Evolutionary conservation across 2,797 vertebrate genomes (phyloP).

Genomic region (Diplodus sargus): DNA sequence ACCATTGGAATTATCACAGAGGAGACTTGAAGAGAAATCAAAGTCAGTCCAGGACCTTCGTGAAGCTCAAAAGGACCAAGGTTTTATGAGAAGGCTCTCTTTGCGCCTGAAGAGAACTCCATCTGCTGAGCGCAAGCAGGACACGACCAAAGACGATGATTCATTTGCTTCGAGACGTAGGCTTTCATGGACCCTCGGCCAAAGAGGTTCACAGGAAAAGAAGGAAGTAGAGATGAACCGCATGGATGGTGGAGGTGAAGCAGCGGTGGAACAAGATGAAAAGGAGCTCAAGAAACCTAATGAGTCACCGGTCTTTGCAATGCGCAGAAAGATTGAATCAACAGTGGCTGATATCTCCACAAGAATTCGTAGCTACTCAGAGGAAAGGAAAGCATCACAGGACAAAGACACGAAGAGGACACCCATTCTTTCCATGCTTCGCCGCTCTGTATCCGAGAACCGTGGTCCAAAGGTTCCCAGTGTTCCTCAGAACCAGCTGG

Average conservation of each 20-base stretch:
- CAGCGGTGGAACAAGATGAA: slow-evolving; percentile 69
- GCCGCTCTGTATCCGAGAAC: slow-evolving; percentile 92
- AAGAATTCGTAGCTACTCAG: slow-evolving; percentile 91
- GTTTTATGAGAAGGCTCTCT: slow-evolving; percentile 93
- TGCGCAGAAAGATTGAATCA: slow-evolving; percentile 93
- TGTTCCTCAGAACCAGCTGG: slow-evolving; percentile 90
- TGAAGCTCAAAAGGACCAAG: slow-evolving; percentile 90
- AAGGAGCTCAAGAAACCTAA: slow-evolving; percentile 83
- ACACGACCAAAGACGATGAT: slow-evolving; percentile 84
- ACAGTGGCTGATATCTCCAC: slow-evolving; percentile 93
- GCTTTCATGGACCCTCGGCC: slow-evolving; percentile 89
- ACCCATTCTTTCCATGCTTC: slow-evolving; percentile 90
- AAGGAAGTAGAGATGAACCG: slow-evolving; percentile 86
- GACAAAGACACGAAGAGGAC: slow-evolving; percentile 86
- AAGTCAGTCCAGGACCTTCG: slow-evolving; percentile 95
- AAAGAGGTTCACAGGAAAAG: slow-evolving; percentile 88
- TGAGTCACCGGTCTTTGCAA: slow-evolving; percentile 90
- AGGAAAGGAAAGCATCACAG: slow-evolving; percentile 84
- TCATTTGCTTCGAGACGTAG: slow-evolving; percentile 80
- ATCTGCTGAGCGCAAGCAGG: slow-evolving; percentile 88
- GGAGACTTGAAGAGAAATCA: slow-evolving; percentile 89
- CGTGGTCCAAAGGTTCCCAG: slow-evolving; percentile 85
- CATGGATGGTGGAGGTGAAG: slow-evolving; percentile 74
- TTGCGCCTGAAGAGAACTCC: slow-evolving; percentile 90
- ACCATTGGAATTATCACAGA: slow-evolving; percentile 88